Evolutionary conservation across 1,140 invertebrate genomes (phyloP).

Genomic region (Drosophila sp.): DNA sequence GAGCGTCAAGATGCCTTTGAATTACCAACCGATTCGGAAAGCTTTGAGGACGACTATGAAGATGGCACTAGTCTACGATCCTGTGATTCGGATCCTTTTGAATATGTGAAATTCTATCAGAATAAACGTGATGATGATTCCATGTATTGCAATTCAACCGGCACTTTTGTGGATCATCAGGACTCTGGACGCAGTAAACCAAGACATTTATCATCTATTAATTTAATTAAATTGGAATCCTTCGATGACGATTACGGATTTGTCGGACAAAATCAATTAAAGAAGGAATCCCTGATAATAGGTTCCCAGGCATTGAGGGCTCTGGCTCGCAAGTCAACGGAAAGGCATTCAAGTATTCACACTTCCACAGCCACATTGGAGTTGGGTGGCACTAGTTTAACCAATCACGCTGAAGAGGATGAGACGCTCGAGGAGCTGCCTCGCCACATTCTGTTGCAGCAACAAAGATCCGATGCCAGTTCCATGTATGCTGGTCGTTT

Average conservation of each 20-base stretch:
- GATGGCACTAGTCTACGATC: conserved; percentile 52
- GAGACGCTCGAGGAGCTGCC: not conserved
- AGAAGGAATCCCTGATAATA: conserved; percentile 77
- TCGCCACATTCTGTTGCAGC: conserved; percentile 36
- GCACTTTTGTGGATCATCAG: conserved; percentile 84
- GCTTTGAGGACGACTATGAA: conserved; percentile 57
- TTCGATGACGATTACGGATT: conserved; percentile 47
- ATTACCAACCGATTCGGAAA: conserved; percentile 78
- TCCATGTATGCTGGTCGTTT: conserved; percentile 84
- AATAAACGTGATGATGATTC: conserved; percentile 68
- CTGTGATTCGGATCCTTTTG: conserved; percentile 86
- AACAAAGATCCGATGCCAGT: conserved; percentile 85
- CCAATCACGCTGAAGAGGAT: conserved; percentile 62
- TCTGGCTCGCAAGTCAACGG: conserved; percentile 64
- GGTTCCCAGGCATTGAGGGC: conserved; percentile 73
- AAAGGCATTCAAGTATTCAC: conserved; percentile 78
- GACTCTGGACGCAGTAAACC: conserved; percentile 1
- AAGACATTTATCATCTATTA: conserved; percentile 70
- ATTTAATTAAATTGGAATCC: conserved; percentile 72
- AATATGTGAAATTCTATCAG: conserved; percentile 87
- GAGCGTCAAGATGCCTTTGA: conserved; percentile 86
- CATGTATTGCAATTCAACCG: conserved; percentile 65
- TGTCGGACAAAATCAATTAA: conserved; percentile 49
- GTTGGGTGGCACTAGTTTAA: conserved; percentile 65
- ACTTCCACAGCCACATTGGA: conserved; percentile 84